Evolutionary conservation across 2,113 vertebrate species (phyloP).

Genomic region (Connochaetes taurinus): DNA sequence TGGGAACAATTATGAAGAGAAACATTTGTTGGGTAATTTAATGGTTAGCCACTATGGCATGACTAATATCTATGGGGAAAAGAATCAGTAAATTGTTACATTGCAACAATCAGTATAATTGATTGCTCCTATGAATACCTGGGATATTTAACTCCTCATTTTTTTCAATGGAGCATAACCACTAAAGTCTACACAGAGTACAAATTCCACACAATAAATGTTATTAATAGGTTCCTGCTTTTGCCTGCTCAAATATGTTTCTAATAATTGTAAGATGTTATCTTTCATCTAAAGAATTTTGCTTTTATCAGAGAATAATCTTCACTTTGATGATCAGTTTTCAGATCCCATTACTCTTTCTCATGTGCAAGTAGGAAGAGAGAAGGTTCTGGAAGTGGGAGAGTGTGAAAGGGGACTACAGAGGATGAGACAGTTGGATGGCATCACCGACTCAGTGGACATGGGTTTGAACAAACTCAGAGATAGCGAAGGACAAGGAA

Average conservation of each 20-base stretch:
- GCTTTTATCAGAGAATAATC: neutral
- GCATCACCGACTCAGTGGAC: neutral
- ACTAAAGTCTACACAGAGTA: neutral
- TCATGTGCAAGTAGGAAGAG: neutral
- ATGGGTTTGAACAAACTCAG: neutral
- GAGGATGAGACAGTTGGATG: neutral
- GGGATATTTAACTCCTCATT: slow-evolving; percentile 9
- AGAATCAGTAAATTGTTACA: slow-evolving; percentile 41
- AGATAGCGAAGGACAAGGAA: neutral
- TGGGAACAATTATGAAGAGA: slow-evolving; percentile 52
- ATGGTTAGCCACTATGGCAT: slow-evolving; percentile 44
- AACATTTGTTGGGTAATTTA: slow-evolving; percentile 53
- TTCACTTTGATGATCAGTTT: neutral
- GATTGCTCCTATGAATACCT: slow-evolving; percentile 7
- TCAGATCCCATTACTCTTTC: neutral
- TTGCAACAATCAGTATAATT: slow-evolving; percentile 5
- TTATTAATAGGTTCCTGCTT: neutral
- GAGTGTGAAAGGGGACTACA: neutral
- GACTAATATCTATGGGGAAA: slow-evolving; percentile 40
- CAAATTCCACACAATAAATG: neutral
- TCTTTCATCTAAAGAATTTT: neutral
- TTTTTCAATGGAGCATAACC: neutral
- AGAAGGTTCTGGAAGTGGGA: neutral
- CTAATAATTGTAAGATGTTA: neutral
- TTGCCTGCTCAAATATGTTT: neutral